phyloP scores from a whole-genome alignment of 2,888 invertebrate genomes.

The Aleiodes testaceus region DNA sequence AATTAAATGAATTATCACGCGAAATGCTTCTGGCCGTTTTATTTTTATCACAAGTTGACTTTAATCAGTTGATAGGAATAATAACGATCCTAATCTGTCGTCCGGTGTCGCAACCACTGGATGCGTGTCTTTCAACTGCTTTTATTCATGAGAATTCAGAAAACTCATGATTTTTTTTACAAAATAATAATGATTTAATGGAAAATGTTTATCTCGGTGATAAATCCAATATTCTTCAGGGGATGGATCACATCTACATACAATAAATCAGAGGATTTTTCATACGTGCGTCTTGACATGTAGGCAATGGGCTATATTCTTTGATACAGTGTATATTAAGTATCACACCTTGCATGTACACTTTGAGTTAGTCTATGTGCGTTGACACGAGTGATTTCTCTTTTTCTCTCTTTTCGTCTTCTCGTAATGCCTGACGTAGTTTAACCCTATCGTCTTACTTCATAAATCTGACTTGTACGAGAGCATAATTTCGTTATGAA shows the following conservation, averaged over 20 bases:
- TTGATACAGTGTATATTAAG: background rate
- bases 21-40: conserved; percentile 2
- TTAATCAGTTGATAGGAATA: conserved; percentile 49
- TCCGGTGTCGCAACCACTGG: conserved; percentile 66
- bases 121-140: conserved; percentile 34
- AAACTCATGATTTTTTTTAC: background rate
- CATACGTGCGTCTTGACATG: conserved; percentile 3
- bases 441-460: conserved; percentile 32
- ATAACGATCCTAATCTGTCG: conserved; percentile 66
- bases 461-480: conserved; percentile 34
- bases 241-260: conserved; percentile 3
- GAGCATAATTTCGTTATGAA: conserved; percentile 6
- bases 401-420: conserved; percentile 3
- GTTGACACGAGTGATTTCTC: conserved; percentile 35
- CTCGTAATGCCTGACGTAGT: conserved; percentile 16
- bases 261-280: conserved; percentile 15
- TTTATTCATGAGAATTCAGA: conserved; percentile 18
- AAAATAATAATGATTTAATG: background rate
- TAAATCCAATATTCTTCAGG: conserved; percentile 8
- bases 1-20: conserved; percentile 38
- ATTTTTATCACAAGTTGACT: conserved; percentile 14
- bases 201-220: background rate
- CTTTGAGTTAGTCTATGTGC: conserved; percentile 10
- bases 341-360: background rate
- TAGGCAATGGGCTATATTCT: conserved; percentile 16